Conservation (phyloP, 2,888 invertebrate genomes). For the Hermaeophaga mercurialis region DNA sequence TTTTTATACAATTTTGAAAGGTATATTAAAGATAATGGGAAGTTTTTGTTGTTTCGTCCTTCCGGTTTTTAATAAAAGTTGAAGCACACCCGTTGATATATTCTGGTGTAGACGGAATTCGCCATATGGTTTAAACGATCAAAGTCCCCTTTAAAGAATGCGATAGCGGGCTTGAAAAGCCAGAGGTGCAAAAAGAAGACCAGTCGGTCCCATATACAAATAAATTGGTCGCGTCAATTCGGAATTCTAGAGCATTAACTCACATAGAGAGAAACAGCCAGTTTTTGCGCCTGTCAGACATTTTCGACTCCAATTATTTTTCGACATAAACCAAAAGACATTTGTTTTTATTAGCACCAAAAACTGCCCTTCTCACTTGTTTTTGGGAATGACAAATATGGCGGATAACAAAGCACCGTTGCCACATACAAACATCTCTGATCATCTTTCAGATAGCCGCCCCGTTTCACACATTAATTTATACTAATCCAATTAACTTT, state of each 20-base stretch:
- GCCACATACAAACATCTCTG: background rate
- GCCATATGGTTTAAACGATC: conserved; percentile 18
- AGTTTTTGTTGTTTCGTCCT: too few relatives aligned
- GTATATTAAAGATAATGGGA: too few relatives aligned
- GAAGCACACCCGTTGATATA: too few relatives aligned
- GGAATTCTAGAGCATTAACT: conserved; percentile 54
- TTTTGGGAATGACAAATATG: conserved; percentile 37
- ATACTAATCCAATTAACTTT: too few relatives aligned
- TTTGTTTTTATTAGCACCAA: conserved; percentile 48
- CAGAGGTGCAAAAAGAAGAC: conserved; percentile 35
- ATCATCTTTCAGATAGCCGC: background rate
- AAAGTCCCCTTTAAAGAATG: conserved; percentile 32
- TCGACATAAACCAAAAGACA: conserved; percentile 51
- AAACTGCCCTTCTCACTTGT: conserved; percentile 51
- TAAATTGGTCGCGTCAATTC: conserved; percentile 51
- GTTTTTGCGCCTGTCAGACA: conserved; percentile 52
- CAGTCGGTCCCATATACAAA: conserved; percentile 39
- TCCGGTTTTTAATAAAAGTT: too few relatives aligned
- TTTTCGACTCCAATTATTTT: conserved; percentile 55
- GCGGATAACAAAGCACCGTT: conserved; percentile 10
- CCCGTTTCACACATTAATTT: background rate
- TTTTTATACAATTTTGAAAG: too few relatives aligned
- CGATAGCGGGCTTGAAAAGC: conserved; percentile 35
- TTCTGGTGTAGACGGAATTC: background rate
- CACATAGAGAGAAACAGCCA: conserved; percentile 46